Conservation (phyloP, 1,140 invertebrate genomes). For the Calliphora vicina region DNA sequence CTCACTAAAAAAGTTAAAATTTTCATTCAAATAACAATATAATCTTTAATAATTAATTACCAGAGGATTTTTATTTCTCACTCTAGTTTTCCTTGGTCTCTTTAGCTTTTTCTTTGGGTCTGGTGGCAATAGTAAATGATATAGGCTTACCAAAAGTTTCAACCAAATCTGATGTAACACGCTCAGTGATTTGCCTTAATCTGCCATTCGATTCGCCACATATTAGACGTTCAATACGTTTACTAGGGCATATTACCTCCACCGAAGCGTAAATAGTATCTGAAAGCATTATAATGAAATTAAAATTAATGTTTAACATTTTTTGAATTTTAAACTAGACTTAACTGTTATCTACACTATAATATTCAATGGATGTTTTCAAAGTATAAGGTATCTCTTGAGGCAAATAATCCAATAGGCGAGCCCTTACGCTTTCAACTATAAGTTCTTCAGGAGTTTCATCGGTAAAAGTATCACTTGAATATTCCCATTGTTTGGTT, state of each 20-base stretch:
- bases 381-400: constrained; percentile 86
- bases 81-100: neutral
- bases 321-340: neutral
- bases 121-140: constrained; percentile 59
- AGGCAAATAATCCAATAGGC: constrained; percentile 79
- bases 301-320: neutral
- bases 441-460: constrained; percentile 74
- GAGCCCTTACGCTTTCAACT: constrained; percentile 76
- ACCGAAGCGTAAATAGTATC: constrained; percentile 71
- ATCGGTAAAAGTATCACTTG: constrained; percentile 74
- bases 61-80: neutral
- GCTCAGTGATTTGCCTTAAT: constrained; percentile 72
- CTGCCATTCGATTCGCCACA: constrained; percentile 72
- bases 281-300: constrained; percentile 48
- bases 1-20: too few relatives aligned
- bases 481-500: constrained; percentile 72
- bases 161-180: constrained; percentile 63
- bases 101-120: neutral
- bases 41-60: too few relatives aligned
- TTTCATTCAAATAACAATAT: too few relatives aligned
- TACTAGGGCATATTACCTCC: constrained; percentile 69
- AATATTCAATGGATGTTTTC: constrained; percentile 72
- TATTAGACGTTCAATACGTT: constrained; percentile 70
- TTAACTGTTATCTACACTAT: constrained; percentile 65
- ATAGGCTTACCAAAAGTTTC: constrained; percentile 61